These are phyloP conservation scores for Antheraea assamensis DNA, from an alignment of 2,888 invertebrate genomes.

Conservation along the genomic window DNA sequence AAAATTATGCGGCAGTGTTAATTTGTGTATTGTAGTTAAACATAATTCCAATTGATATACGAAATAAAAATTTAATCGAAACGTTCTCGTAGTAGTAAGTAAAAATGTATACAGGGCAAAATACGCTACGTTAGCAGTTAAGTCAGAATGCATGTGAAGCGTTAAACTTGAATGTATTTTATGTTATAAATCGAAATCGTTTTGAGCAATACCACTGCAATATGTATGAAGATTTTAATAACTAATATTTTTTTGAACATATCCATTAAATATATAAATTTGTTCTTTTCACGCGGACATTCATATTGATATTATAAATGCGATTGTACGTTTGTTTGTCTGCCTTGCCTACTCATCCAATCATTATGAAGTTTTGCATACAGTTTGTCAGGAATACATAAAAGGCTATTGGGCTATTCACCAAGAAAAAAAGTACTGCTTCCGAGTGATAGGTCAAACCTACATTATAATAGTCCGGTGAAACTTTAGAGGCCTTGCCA, in stretches of 20 bases:
- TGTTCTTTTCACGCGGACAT: neutral
- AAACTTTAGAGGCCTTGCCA: no score
- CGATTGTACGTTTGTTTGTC: no score
- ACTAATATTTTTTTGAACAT: neutral
- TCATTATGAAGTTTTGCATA: no score
- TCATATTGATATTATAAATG: no score
- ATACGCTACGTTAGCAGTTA: neutral
- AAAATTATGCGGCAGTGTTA: conserved; percentile 12
- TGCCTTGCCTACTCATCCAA: no score
- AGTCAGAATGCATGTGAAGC: neutral
- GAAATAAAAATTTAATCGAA: neutral
- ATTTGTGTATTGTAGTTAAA: conserved; percentile 12
- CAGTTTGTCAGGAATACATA: no score
- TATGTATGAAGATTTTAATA: neutral
- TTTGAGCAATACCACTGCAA: neutral
- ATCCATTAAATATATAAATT: neutral
- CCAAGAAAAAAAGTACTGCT: no score
- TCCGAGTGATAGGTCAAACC: no score
- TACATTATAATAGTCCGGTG: no score
- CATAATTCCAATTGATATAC: neutral
- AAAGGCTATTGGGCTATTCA: no score
- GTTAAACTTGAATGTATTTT: neutral
- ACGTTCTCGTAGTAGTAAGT: neutral
- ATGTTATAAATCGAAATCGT: neutral
- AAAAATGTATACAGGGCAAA: neutral